Percentiles rank a stretch among this genome's conserved stretches.
phyloP scores from a whole-genome alignment of 2,113 vertebrate genomes.

The Pantherophis guttatus region DNA sequence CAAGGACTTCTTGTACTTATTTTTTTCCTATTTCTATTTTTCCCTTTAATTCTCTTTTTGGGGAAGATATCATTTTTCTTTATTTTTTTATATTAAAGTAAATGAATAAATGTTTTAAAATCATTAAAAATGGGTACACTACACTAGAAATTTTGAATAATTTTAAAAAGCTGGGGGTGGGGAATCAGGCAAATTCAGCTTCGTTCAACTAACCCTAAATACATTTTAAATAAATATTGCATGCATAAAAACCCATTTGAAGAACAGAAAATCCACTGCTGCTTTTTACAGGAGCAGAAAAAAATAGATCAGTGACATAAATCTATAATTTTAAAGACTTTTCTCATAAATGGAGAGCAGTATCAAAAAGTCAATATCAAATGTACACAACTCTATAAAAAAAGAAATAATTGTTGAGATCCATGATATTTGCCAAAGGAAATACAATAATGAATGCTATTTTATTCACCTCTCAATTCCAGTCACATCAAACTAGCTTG shows the following conservation, averaged over 20 bases:
- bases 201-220: background rate
- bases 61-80: background rate
- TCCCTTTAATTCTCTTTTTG: background rate
- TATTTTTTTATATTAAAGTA: background rate
- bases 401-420: background rate
- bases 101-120: background rate
- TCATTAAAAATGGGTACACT: background rate
- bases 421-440: background rate
- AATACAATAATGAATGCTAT: background rate
- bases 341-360: background rate
- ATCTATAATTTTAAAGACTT: background rate
- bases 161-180: background rate
- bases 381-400: background rate
- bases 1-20: background rate
- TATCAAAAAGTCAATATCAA: background rate
- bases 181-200: background rate
- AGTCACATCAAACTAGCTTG: background rate
- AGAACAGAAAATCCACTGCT: background rate
- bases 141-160: background rate
- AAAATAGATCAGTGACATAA: background rate
- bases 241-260: background rate
- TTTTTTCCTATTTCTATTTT: background rate
- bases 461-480: slow-evolving; percentile 8
- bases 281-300: background rate
- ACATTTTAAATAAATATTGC: background rate